Conservation (phyloP, 2,797 vertebrate species). For the Graptemys geographica region DNA sequence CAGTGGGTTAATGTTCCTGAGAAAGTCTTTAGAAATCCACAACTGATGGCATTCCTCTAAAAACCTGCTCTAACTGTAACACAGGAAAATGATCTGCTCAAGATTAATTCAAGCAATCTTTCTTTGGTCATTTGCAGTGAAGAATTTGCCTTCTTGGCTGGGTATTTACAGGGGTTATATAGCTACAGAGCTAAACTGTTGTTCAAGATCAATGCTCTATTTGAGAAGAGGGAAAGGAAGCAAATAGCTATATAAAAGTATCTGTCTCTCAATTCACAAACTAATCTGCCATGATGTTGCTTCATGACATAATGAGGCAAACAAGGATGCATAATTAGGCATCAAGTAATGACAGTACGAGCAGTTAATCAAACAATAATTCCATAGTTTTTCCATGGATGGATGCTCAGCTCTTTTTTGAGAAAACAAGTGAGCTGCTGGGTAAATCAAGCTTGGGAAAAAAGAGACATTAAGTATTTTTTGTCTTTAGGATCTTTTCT, state of each 20-base stretch:
- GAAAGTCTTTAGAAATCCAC: conserved; percentile 8
- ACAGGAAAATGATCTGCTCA: conserved; percentile 49
- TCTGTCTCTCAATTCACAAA: conserved; percentile 48
- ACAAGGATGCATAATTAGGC: conserved; percentile 75
- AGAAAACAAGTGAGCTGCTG: conserved; percentile 51
- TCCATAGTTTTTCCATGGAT: conserved; percentile 51
- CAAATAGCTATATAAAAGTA: conserved; percentile 65
- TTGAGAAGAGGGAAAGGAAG: conserved; percentile 14
- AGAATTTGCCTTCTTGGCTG: conserved; percentile 10
- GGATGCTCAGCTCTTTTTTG: conserved; percentile 50
- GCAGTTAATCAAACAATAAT: conserved; percentile 75
- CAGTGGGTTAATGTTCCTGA: background rate
- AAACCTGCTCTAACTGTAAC: background rate
- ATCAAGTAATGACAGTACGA: conserved; percentile 66
- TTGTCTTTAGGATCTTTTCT: conserved; percentile 50
- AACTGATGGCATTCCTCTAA: background rate
- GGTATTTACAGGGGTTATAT: background rate
- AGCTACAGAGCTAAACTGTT: background rate
- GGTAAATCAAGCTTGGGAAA: conserved; percentile 57
- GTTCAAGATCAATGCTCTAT: conserved; percentile 27
- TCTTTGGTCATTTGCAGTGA: conserved; percentile 36
- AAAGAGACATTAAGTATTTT: conserved; percentile 22
- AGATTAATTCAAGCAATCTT: conserved; percentile 40
- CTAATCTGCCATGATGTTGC: conserved; percentile 66
- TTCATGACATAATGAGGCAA: conserved; percentile 72